phyloP scores from a whole-genome alignment of 37 sponge, comb jelly and placozoan species.

The Axinella damicornis region DNA sequence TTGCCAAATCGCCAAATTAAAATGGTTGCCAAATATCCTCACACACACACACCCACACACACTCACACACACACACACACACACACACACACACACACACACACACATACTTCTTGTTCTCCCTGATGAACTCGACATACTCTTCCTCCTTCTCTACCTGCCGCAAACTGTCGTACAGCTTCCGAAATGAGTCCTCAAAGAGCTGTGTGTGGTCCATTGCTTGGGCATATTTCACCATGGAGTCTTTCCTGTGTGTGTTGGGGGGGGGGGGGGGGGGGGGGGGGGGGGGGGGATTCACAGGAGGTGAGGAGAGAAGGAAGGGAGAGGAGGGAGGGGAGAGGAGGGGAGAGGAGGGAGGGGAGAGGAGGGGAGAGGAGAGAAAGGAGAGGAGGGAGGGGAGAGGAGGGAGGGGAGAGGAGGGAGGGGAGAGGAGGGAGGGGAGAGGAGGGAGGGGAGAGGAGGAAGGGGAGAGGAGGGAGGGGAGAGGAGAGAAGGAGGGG shows the following conservation, averaged over 20 bases:
- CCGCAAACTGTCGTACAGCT: slow-evolving; percentile 22
- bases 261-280: too few relatives aligned
- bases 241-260: slow-evolving; percentile 42
- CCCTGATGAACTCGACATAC: slow-evolving; percentile 64
- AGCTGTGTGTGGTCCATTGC: slow-evolving; percentile 38
- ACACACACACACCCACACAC: too few relatives aligned
- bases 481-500: not conserved
- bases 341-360: not conserved
- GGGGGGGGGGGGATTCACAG: too few relatives aligned
- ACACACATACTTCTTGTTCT: slow-evolving; percentile 54
- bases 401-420: not conserved
- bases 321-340: too few relatives aligned
- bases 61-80: slow-evolving; percentile 13
- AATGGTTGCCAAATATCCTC: too few relatives aligned
- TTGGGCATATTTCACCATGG: slow-evolving; percentile 47
- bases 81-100: too few relatives aligned
- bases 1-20: too few relatives aligned
- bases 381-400: not conserved
- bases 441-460: not conserved
- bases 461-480: not conserved
- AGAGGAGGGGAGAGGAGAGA: not conserved
- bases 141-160: slow-evolving; percentile 48
- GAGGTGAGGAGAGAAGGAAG: too few relatives aligned
- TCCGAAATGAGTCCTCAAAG: slow-evolving; percentile 48
- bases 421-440: not conserved